A percentile compares a stretch with the other conserved stretches of the same genome.
Evolutionary conservation across 2,113 vertebrate genomes (phyloP).

Genomic region (Zosterops pallidus): DNA sequence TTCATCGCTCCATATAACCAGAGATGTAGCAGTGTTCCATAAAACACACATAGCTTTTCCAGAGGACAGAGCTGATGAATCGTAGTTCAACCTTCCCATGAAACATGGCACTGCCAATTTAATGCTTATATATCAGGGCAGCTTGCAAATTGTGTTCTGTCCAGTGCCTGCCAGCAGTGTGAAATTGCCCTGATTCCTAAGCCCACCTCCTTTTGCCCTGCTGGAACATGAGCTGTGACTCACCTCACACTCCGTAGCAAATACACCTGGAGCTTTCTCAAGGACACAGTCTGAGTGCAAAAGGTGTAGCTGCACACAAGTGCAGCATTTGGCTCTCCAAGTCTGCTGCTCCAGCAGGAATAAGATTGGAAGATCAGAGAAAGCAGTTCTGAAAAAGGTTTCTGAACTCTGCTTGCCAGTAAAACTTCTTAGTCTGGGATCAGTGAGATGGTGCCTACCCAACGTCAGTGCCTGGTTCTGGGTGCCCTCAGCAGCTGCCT

Average conservation of each 20-base stretch:
- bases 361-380: rapidly evolving
- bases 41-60: background rate
- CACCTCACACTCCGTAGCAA: rapidly evolving
- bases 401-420: background rate
- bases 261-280: background rate
- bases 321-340: background rate
- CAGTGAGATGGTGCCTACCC: rapidly evolving
- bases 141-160: background rate
- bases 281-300: rapidly evolving
- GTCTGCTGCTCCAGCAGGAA: background rate
- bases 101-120: rapidly evolving
- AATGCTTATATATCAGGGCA: rapidly evolving
- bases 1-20: rapidly evolving
- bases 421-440: background rate
- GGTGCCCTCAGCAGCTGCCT: background rate
- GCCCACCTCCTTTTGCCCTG: background rate
- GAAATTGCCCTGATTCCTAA: background rate
- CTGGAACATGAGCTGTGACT: background rate
- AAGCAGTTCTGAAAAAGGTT: background rate
- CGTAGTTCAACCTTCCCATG: background rate
- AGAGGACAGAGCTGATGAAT: background rate
- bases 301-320: background rate
- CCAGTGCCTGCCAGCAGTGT: background rate
- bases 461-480: background rate
- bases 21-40: background rate